Evolutionary conservation across 1,140 invertebrate genomes (phyloP), one percentile per base, ranked within the genome.

Genomic region (Hycleus phaleratus): DNA sequence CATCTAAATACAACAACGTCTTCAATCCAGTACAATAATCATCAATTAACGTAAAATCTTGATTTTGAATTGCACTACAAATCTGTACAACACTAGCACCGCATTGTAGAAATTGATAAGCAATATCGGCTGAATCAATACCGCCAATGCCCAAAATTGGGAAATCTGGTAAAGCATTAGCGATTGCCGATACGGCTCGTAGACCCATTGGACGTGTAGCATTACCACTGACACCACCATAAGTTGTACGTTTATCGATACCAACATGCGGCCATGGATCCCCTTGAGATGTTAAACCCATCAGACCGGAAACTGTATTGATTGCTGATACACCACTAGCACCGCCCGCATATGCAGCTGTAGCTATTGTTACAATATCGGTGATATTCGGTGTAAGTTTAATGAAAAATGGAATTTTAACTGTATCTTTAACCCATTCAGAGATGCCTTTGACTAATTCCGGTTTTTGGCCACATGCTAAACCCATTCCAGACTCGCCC

Each of bases 361-460:
- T 78, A 0, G 97, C 95, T 64, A 99, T 95, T 4, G 76, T 75
- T 0, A 89, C 84, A 45, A 98, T 93, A 62, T 97, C 87, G 0
- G 96, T 98, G 0, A 98, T 95, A 73, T 98, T 99, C 1, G 97
- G 97, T 0, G 97, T 99, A 46, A 99, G 71, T 77, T 99, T 99
- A 2, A 96, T 84, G 77, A 99, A 98, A 76, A 98, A 90, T n/a
- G 97, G 97, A 65, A 99, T 94, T 67, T 88, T 90, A 2, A 94
- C 84, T 0, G 87, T 85, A 32, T 77, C 78, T 57, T 85, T 78
- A 3, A 98, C 91, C 95, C 95, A 99, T 50, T 79, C 75, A 4
- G 93, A 91, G 71, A 99, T 98, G 58, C 91, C 85, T 55, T 84
- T 79, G 0, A 99, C 95, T 46, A 96, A 73, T 12, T 86, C 80